A percentile compares a stretch with the other conserved stretches of the same genome.
Conservation (phyloP, 1,140 invertebrate genomes). For the Anthonomus grandis region DNA sequence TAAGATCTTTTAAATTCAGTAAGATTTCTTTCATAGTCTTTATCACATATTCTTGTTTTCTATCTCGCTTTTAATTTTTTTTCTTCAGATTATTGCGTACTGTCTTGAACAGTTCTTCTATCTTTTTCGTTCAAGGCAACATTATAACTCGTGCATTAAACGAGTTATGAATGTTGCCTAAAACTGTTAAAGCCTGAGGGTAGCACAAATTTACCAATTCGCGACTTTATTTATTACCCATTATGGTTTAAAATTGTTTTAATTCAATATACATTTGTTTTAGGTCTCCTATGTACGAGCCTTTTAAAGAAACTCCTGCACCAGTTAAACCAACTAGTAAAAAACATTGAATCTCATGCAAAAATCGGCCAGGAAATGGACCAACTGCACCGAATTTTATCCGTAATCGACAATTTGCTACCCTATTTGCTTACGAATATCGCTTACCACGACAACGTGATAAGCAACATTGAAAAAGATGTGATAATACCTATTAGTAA, state of each 20-base stretch:
- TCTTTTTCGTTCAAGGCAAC: no score
- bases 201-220: not conserved
- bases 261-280: conserved; percentile 17
- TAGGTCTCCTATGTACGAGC: conserved; percentile 30
- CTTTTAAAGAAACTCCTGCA: conserved; percentile 40
- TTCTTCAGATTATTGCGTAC: no score
- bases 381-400: conserved; percentile 40
- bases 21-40: no score
- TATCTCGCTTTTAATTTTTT: no score
- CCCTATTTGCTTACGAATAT: conserved; percentile 55
- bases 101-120: no score
- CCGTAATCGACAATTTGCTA: conserved; percentile 52
- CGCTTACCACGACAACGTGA: conserved; percentile 49
- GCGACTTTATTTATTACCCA: not conserved
- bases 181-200: not conserved
- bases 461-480: conserved; percentile 44
- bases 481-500: conserved; percentile 50
- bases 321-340: conserved; percentile 36
- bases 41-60: no score
- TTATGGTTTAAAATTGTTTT: not conserved
- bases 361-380: conserved; percentile 36
- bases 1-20: no score
- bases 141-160: not conserved
- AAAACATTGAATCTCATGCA: conserved; percentile 36
- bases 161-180: not conserved